These are phyloP conservation scores for Sinocyclocheilus anshuiensis DNA, from an alignment of 2,113 vertebrate species.

Conservation along the genomic window DNA sequence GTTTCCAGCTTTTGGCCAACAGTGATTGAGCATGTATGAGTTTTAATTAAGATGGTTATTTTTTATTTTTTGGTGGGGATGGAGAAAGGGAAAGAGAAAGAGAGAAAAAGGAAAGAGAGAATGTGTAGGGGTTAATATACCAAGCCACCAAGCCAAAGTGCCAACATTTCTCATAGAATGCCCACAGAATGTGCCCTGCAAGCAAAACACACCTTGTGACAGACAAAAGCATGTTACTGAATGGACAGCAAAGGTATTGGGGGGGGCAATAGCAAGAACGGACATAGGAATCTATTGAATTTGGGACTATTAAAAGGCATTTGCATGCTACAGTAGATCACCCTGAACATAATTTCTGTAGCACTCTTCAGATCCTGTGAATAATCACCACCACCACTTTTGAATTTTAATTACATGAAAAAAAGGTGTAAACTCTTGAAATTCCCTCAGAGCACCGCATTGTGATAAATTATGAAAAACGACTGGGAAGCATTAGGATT, in stretches of 20 bases:
- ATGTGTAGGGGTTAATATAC: conserved; percentile 52
- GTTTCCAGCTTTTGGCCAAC: conserved; percentile 89
- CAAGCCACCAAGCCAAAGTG: conserved; percentile 52
- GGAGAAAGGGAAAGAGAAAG: conserved; percentile 26
- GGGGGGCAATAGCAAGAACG: background rate
- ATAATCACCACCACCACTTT: background rate
- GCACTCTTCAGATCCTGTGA: conserved; percentile 8
- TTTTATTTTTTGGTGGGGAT: background rate
- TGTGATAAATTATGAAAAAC: conserved; percentile 46
- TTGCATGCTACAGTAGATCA: background rate
- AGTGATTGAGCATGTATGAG: conserved; percentile 55
- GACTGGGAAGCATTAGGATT: conserved; percentile 7
- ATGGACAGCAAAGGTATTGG: conserved; percentile 26
- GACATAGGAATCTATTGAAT: background rate
- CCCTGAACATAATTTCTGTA: background rate
- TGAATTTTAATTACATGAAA: conserved; percentile 24
- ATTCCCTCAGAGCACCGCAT: conserved; percentile 2
- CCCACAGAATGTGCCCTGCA: background rate
- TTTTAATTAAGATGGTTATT: conserved; percentile 12
- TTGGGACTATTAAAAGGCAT: background rate
- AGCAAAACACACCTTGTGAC: conserved; percentile 34
- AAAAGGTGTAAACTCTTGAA: conserved; percentile 4
- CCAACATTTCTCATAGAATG: conserved; percentile 38
- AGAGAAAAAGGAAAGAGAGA: conserved; percentile 25
- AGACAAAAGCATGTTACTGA: conserved; percentile 56